These are phyloP conservation scores for Bicyclus anynana DNA, from an alignment of 1,140 invertebrate species.

Conservation along the genomic window DNA sequence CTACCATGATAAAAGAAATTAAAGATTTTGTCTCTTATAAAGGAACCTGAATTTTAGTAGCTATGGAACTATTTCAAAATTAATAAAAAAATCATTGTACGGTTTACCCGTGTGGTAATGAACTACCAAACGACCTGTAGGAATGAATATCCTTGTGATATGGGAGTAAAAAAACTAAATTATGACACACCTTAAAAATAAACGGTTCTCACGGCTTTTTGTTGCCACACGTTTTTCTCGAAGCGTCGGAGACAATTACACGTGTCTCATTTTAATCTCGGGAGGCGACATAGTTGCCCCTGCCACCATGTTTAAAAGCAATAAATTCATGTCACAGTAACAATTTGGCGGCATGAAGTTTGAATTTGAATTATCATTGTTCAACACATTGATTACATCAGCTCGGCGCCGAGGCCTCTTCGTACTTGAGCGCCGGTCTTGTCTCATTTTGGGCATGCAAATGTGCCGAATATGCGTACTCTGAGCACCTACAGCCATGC, in stretches of 20 bases:
- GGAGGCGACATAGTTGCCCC: constrained; percentile 26
- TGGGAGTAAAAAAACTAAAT: too few species aligned
- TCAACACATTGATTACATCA: constrained; percentile 50
- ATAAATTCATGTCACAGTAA: constrained; percentile 51
- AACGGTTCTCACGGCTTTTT: constrained; percentile 39
- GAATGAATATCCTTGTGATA: too few species aligned
- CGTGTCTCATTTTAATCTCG: constrained; percentile 46
- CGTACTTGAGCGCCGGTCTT: constrained; percentile 28
- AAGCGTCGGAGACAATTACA: constrained; percentile 47
- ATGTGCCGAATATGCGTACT: constrained; percentile 60
- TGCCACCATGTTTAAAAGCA: constrained; percentile 32
- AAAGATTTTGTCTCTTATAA: too few species aligned
- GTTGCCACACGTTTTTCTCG: constrained; percentile 32
- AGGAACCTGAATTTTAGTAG: too few species aligned
- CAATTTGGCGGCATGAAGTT: constrained; percentile 44
- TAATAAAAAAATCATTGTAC: too few species aligned
- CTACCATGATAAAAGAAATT: too few species aligned
- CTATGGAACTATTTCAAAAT: too few species aligned
- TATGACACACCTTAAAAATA: constrained; percentile 32
- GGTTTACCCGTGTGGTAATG: too few species aligned
- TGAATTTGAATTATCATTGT: constrained; percentile 61
- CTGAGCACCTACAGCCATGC: constrained; percentile 42
- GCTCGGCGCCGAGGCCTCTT: constrained; percentile 34
- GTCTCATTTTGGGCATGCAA: constrained; percentile 60
- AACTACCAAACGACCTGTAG: too few species aligned